phyloP scores from a whole-genome alignment of 2,797 vertebrate species.

The Sorex maritimensis region DNA sequence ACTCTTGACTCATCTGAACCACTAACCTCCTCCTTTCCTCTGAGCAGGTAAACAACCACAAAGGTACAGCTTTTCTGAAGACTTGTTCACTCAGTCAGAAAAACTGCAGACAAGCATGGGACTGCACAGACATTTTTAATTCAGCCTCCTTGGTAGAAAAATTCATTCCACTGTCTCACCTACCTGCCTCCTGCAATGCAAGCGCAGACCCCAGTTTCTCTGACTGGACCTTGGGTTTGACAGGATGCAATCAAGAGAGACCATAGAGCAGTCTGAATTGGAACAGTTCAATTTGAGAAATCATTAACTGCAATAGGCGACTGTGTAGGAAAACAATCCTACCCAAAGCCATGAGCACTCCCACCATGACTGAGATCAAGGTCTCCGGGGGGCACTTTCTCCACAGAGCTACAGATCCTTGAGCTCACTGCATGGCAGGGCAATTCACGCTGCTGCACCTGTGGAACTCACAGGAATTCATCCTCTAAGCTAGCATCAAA shows the following conservation, averaged over 20 bases:
- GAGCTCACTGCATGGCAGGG: neutral
- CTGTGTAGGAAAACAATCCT: neutral
- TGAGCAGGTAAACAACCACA: neutral
- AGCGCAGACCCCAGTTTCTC: neutral
- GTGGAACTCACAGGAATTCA: neutral
- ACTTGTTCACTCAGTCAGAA: neutral
- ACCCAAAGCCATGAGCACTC: neutral
- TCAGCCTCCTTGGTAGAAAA: neutral
- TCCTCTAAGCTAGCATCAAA: neutral
- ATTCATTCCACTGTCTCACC: neutral
- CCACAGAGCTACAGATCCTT: neutral
- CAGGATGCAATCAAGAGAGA: neutral
- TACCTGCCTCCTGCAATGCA: neutral
- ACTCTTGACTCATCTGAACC: neutral
- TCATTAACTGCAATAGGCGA: neutral
- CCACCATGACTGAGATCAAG: neutral
- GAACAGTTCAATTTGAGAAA: neutral
- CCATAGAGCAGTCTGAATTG: neutral
- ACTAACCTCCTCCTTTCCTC: neutral
- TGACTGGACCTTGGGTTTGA: neutral
- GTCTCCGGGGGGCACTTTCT: neutral
- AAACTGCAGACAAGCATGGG: neutral
- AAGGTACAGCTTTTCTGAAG: neutral
- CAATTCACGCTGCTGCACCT: neutral
- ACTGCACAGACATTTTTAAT: neutral